A percentile compares a stretch with the other conserved stretches of the same genome.
phyloP scores from a whole-genome alignment of 2,888 invertebrate species.

The Euzophera pinguis region DNA sequence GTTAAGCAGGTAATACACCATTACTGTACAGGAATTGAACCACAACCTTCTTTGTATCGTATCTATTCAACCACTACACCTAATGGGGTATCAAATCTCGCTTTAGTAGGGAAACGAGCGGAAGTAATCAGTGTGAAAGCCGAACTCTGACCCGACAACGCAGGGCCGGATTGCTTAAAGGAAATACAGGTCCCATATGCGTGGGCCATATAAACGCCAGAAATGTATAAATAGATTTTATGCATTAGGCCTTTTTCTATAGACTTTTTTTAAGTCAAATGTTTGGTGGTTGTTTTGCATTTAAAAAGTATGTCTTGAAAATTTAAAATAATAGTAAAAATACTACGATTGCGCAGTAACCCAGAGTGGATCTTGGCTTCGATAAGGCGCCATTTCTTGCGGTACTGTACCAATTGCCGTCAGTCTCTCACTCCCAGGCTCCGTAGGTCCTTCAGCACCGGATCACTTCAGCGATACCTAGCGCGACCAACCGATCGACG shows the following conservation, averaged over 20 bases:
- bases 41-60: constrained; percentile 4
- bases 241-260: not conserved
- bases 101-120: constrained; percentile 24
- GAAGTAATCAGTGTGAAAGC: constrained; percentile 60
- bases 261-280: too few relatives aligned
- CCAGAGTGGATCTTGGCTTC: too few relatives aligned
- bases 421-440: too few relatives aligned
- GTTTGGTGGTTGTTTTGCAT: too few relatives aligned
- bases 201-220: not conserved
- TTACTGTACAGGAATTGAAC: constrained; percentile 4
- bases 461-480: too few relatives aligned
- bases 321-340: too few relatives aligned
- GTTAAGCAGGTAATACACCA: not conserved
- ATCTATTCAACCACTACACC: constrained; percentile 4
- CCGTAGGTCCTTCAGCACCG: too few relatives aligned
- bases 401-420: too few relatives aligned
- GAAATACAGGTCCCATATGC: not conserved
- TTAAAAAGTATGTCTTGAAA: too few relatives aligned
- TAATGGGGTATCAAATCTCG: constrained; percentile 28
- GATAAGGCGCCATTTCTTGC: too few relatives aligned
- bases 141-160: constrained; percentile 42
- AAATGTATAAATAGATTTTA: not conserved
- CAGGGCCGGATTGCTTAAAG: not conserved
- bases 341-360: too few relatives aligned
- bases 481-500: too few relatives aligned